A percentile compares a stretch with the other conserved stretches of the same genome.
Evolutionary conservation across 2,888 invertebrate genomes (phyloP).

Genomic region (Drosophila falleni): DNA sequence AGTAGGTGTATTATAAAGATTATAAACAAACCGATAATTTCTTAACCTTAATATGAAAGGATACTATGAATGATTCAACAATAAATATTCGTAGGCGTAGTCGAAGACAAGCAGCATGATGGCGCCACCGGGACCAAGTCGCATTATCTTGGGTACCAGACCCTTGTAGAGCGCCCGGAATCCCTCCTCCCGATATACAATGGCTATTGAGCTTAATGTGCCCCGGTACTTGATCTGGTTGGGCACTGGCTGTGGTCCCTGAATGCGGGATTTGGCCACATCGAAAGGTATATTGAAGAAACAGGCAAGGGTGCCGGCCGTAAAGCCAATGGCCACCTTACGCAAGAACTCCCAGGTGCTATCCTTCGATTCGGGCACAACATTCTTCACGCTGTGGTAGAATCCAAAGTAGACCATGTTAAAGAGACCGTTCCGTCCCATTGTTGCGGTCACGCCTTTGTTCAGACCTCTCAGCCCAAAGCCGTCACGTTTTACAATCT

Average conservation of each 20-base stretch:
- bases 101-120: conserved; percentile 98
- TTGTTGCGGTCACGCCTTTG: conserved; percentile 95
- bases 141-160: conserved; percentile 94
- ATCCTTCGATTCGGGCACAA: conserved; percentile 89
- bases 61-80: conserved; percentile 36
- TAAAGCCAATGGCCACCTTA: conserved; percentile 93
- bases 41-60: neutral
- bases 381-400: conserved; percentile 95
- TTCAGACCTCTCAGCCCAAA: conserved; percentile 93
- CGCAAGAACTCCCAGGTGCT: conserved; percentile 89
- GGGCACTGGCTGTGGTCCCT: conserved; percentile 93
- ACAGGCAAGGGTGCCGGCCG: conserved; percentile 94
- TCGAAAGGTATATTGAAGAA: conserved; percentile 97
- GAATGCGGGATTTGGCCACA: conserved; percentile 97
- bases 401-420: conserved; percentile 98
- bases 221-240: conserved; percentile 92
- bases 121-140: conserved; percentile 97
- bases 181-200: conserved; percentile 95
- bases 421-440: conserved; percentile 95
- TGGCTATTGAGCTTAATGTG: conserved; percentile 90
- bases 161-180: conserved; percentile 96
- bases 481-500: conserved; percentile 91
- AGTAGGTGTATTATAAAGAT: neutral
- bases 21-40: conserved; percentile 2
- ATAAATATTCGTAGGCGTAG: conserved; percentile 91